phyloP scores from a whole-genome alignment of 2,113 vertebrate genomes.

The Sula dactylatra region DNA sequence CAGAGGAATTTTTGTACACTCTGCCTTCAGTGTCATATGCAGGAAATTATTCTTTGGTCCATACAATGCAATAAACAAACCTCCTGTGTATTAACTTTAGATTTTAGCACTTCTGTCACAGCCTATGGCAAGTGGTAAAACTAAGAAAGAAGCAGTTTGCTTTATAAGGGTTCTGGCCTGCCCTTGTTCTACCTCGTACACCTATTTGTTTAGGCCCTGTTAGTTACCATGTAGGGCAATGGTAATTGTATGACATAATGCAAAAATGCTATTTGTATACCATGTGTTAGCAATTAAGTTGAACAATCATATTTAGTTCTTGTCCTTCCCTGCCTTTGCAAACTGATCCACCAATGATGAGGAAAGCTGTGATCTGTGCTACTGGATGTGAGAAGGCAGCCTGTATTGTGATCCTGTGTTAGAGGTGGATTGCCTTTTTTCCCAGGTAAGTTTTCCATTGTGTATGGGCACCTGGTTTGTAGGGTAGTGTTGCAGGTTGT shows the following conservation, averaged over 20 bases:
- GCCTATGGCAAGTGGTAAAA: background rate
- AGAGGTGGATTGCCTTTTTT: background rate
- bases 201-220: background rate
- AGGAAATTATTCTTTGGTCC: conserved; percentile 27
- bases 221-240: background rate
- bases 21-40: conserved; percentile 18
- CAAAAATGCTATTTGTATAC: background rate
- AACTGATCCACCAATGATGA: background rate
- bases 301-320: background rate
- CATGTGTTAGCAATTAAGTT: background rate
- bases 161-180: background rate
- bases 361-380: background rate
- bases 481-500: background rate
- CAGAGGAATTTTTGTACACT: conserved; percentile 45
- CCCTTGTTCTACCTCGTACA: background rate
- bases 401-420: background rate
- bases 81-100: conserved; percentile 14
- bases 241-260: background rate
- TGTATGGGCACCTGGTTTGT: background rate
- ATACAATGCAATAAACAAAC: conserved; percentile 32
- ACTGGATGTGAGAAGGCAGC: background rate
- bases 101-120: background rate
- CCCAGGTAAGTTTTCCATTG: background rate
- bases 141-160: background rate
- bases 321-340: background rate